phyloP scores from a whole-genome alignment of 35 echinoderm and acorn worm species.

The Hemicentrotus pulcherrimus region DNA sequence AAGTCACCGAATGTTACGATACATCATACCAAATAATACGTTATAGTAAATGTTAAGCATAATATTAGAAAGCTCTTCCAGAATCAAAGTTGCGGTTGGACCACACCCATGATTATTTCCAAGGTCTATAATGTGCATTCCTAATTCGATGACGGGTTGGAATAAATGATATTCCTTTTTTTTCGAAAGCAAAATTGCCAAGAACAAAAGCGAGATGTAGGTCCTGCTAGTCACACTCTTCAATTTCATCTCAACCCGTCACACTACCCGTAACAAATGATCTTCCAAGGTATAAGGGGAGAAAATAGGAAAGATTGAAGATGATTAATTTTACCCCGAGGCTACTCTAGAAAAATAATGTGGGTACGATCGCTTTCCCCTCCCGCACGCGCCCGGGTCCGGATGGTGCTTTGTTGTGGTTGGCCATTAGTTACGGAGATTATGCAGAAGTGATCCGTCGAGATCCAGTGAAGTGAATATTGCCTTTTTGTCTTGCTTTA shows the following conservation, averaged over 20 bases:
- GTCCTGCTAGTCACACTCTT: neutral
- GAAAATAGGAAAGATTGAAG: slow-evolving; percentile 9
- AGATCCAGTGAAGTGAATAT: neutral
- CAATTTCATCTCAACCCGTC: neutral
- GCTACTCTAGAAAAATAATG: neutral
- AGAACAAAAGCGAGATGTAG: neutral
- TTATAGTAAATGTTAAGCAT: neutral
- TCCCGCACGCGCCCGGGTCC: neutral
- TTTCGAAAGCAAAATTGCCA: neutral
- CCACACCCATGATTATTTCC: neutral
- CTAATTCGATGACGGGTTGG: neutral
- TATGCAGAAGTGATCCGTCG: slow-evolving; percentile 1
- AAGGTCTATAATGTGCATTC: neutral
- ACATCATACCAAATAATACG: too few species aligned
- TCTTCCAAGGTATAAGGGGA: neutral
- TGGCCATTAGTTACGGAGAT: neutral
- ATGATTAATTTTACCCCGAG: neutral
- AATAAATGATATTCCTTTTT: neutral
- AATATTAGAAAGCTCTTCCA: neutral
- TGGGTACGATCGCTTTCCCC: neutral
- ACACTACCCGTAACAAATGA: neutral
- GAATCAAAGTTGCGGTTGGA: neutral
- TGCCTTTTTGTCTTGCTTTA: neutral
- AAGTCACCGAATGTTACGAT: too few species aligned
- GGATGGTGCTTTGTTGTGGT: neutral